Percentiles rank a stretch among this genome's conserved stretches.
Conservation (phyloP, 2,888 invertebrate species). For the Rhorus exstirpatorius region DNA sequence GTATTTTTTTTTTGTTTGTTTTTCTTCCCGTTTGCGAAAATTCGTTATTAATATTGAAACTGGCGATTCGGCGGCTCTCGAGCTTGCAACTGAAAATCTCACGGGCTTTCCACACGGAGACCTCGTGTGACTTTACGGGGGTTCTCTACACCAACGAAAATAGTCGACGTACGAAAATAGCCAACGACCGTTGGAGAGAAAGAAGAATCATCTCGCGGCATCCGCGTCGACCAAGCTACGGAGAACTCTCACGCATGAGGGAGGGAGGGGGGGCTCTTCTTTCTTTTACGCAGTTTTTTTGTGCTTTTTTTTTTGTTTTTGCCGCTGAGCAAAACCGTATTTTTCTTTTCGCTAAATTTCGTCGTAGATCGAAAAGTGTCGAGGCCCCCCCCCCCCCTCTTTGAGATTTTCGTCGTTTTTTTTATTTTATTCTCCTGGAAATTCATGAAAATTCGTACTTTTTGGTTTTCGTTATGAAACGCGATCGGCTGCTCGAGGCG, state of each 20-base stretch:
- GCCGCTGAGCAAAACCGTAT: not conserved
- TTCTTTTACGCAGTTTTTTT: conserved; percentile 4
- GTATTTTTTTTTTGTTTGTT: not conserved
- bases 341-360: conserved; percentile 8
- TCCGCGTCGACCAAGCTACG: conserved; percentile 62
- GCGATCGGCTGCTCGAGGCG: too few species aligned
- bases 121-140: conserved; percentile 82
- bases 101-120: conserved; percentile 77
- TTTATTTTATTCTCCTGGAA: too few species aligned
- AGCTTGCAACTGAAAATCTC: conserved; percentile 83
- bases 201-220: conserved; percentile 74
- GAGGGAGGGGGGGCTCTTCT: too few species aligned
- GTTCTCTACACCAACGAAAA: conserved; percentile 69
- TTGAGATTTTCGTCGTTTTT: not conserved
- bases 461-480: too few species aligned
- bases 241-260: conserved; percentile 29
- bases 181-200: conserved; percentile 80
- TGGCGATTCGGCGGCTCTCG: conserved; percentile 82
- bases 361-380: not conserved
- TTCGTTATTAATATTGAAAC: conserved; percentile 75
- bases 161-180: conserved; percentile 76
- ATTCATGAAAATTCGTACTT: too few species aligned
- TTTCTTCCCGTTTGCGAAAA: conserved; percentile 65
- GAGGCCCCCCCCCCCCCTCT: too few species aligned
- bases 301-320: not conserved